Conservation (phyloP, 35 echinoderm and acorn worm species). For the Stichopus chloronotus region DNA sequence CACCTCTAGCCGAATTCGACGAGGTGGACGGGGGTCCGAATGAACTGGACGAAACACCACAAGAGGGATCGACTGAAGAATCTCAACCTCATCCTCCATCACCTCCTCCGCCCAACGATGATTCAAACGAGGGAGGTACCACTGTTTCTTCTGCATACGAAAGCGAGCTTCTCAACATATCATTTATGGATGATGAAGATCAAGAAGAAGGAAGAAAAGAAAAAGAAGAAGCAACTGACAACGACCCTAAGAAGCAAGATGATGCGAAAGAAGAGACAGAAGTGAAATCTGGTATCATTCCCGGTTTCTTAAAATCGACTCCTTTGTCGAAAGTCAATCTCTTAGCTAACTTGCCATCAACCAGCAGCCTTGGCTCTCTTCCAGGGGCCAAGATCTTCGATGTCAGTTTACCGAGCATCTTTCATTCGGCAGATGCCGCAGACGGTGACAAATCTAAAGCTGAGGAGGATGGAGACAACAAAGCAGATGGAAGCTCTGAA, state of each 20-base stretch:
- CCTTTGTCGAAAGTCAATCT: slow-evolving; percentile 24
- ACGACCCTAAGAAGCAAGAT: neutral
- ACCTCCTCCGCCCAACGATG: neutral
- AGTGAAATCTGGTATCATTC: neutral
- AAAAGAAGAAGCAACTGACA: neutral
- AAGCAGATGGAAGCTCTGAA: neutral
- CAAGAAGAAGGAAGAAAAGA: neutral
- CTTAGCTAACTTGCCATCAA: neutral
- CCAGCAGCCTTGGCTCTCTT: neutral
- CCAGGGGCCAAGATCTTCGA: slow-evolving; percentile 21
- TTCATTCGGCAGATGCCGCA: neutral
- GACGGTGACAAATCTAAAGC: neutral
- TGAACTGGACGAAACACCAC: neutral
- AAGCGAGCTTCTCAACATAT: neutral
- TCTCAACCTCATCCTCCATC: neutral
- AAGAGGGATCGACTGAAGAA: neutral
- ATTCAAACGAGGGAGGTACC: neutral
- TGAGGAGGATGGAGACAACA: neutral
- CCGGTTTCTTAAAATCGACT: neutral
- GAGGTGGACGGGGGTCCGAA: neutral
- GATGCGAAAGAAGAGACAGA: neutral
- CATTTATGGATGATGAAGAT: neutral
- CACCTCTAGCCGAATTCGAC: neutral
- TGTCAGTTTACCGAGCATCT: slow-evolving; percentile 32
- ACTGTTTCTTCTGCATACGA: neutral